Conservation (phyloP, 1,140 invertebrate genomes). For the Drosophila saltans region DNA sequence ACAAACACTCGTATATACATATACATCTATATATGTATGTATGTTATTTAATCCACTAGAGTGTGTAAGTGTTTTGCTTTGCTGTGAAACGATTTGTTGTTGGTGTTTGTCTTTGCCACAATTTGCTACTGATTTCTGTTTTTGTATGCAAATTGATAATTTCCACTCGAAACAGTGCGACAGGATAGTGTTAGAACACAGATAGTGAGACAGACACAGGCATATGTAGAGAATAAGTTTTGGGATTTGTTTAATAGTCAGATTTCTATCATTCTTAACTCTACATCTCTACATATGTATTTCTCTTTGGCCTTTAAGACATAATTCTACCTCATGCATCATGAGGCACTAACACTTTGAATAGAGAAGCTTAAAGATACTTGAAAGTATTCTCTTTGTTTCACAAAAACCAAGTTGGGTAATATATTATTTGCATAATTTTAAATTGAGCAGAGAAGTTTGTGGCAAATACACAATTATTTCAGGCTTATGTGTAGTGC, state of each 20-base stretch:
- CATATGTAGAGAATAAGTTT: not conserved
- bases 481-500: too few relatives aligned
- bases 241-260: not conserved
- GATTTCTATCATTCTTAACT: not conserved
- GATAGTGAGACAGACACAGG: not conserved
- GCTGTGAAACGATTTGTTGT: not conserved
- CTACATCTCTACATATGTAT: not conserved
- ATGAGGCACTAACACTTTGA: too few relatives aligned
- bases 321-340: too few relatives aligned
- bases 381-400: too few relatives aligned
- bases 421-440: too few relatives aligned
- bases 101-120: constrained; percentile 8
- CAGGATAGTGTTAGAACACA: not conserved
- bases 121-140: constrained; percentile 7
- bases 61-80: not conserved
- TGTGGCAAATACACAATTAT: too few relatives aligned
- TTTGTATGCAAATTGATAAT: constrained; percentile 9
- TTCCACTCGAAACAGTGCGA: not conserved
- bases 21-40: not conserved
- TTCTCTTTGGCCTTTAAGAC: too few relatives aligned
- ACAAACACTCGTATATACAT: not conserved
- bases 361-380: too few relatives aligned
- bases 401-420: too few relatives aligned
- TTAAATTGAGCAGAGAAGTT: too few relatives aligned
- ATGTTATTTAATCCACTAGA: not conserved